phyloP scores from a whole-genome alignment of 2,113 vertebrate genomes.

The Anas platyrhynchos region DNA sequence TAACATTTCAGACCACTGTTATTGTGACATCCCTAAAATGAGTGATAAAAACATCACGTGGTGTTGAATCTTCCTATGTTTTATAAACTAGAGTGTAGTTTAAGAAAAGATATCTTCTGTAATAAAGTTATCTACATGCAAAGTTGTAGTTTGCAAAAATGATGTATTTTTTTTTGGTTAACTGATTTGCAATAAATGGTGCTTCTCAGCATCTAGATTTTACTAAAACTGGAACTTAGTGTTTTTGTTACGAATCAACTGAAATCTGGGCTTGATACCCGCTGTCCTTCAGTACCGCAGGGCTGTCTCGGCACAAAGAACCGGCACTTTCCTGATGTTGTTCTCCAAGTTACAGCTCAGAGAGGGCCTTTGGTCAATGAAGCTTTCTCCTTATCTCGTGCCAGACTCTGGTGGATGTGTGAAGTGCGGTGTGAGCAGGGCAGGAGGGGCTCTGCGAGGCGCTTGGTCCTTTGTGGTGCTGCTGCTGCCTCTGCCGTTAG shows the following conservation, averaged over 20 bases:
- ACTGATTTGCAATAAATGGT: slow-evolving; percentile 90
- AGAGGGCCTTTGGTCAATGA: neutral
- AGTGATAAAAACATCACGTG: slow-evolving; percentile 69
- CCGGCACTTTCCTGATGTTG: fast-evolving
- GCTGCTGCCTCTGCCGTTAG: neutral
- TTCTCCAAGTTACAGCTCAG: neutral
- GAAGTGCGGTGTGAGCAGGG: neutral
- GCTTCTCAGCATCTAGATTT: slow-evolving; percentile 73
- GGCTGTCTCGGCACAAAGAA: neutral
- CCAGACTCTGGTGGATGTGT: neutral
- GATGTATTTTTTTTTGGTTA: slow-evolving; percentile 85
- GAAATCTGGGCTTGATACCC: neutral
- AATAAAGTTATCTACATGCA: slow-evolving; percentile 79
- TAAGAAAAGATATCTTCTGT: slow-evolving; percentile 77
- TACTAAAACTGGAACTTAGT: slow-evolving; percentile 48
- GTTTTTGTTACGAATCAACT: neutral
- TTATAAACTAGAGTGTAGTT: slow-evolving; percentile 86
- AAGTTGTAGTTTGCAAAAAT: slow-evolving; percentile 84
- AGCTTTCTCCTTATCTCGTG: neutral
- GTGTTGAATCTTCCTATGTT: slow-evolving; percentile 77
- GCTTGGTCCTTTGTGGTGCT: neutral
- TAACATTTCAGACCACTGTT: slow-evolving; percentile 25
- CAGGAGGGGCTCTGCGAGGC: neutral
- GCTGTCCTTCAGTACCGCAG: neutral
- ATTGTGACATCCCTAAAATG: slow-evolving; percentile 52